A percentile compares a stretch with the other conserved stretches of the same genome.
Evolutionary conservation across 2,797 vertebrate genomes (phyloP).

Genomic region (Leuciscus waleckii): DNA sequence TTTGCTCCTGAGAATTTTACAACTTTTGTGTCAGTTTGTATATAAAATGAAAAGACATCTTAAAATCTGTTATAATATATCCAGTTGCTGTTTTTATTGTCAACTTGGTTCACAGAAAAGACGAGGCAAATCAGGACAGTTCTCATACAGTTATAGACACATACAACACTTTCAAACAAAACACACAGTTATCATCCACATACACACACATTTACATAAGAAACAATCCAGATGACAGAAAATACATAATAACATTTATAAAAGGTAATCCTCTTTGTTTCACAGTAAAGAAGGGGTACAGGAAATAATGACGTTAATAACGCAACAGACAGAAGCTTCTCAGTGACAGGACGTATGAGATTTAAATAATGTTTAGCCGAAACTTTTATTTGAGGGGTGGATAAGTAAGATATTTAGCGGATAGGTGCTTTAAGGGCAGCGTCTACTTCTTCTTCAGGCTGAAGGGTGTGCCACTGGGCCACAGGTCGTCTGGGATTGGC

Average conservation of each 20-base stretch:
- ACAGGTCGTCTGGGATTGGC: constrained; percentile 90
- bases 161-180: constrained; percentile 21
- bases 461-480: constrained; percentile 90
- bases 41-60: neutral
- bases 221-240: constrained; percentile 32
- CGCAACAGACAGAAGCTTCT: neutral
- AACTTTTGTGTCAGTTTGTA: neutral
- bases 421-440: constrained; percentile 81
- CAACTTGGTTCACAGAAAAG: constrained; percentile 2
- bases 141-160: constrained; percentile 9
- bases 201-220: constrained; percentile 3
- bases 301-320: neutral
- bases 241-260: constrained; percentile 37
- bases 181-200: constrained; percentile 17
- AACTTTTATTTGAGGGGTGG: neutral
- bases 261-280: neutral
- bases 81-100: constrained; percentile 12
- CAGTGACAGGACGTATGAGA: neutral
- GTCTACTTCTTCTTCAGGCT: constrained; percentile 84
- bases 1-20: neutral
- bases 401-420: constrained; percentile 68
- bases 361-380: neutral
- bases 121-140: constrained; percentile 13
- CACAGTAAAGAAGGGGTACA: constrained; percentile 2
- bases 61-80: neutral